phyloP scores from a whole-genome alignment of 1,140 invertebrate genomes.

The Theocolax elegans region DNA sequence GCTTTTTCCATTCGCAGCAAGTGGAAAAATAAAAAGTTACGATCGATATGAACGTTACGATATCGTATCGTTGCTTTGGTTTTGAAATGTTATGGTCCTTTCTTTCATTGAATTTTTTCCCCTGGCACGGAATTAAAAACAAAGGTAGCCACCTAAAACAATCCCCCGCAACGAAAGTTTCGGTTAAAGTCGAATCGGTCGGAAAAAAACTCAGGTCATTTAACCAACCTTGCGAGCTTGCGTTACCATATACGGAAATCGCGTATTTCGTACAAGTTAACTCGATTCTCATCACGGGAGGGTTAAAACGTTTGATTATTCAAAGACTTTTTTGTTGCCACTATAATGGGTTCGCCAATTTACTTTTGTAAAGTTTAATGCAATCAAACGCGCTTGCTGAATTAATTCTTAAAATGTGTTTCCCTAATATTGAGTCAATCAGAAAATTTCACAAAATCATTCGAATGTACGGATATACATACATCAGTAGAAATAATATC shows the following conservation, averaged over 20 bases:
- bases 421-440: neutral
- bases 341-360: neutral
- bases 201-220: neutral
- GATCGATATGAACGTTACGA: neutral
- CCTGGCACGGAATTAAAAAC: neutral
- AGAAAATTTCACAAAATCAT: too few species aligned
- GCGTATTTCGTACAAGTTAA: too few species aligned
- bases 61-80: constrained; percentile 7
- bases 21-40: constrained; percentile 4
- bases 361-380: constrained; percentile 2
- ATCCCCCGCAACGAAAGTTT: neutral
- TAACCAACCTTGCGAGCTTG: neutral
- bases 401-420: neutral
- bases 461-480: too few species aligned
- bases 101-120: constrained; percentile 3
- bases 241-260: too few species aligned
- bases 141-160: neutral
- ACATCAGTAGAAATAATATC: too few species aligned
- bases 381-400: neutral
- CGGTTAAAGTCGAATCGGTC: too few species aligned
- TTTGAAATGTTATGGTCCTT: constrained; percentile 8
- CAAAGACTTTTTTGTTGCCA: constrained; percentile 6
- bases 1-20: neutral
- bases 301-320: constrained; percentile 13
- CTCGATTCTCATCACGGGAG: neutral